Evolutionary conservation across 2,113 vertebrate species (phyloP).

Genomic region (Columbina picui): DNA sequence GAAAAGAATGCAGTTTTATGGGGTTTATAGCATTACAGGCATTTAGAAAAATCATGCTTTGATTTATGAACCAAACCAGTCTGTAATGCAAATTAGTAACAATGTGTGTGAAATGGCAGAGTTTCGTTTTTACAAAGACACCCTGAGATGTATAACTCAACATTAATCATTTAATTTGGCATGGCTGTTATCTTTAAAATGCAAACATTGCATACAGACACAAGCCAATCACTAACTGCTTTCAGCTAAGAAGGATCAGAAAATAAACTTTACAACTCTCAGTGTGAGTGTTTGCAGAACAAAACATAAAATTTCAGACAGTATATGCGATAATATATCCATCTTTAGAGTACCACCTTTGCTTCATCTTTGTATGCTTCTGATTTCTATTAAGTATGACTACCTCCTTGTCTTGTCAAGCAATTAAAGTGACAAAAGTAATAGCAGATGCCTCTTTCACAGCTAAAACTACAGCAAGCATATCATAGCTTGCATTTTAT

Average conservation of each 20-base stretch:
- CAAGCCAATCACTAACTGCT: not conserved
- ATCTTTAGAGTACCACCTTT: not conserved
- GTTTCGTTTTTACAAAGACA: not conserved
- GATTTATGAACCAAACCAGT: not conserved
- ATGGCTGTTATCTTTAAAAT: not conserved
- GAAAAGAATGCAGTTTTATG: not conserved
- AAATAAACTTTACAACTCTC: not conserved
- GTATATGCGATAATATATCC: not conserved
- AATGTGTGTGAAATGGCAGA: not conserved
- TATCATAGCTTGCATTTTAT: slow-evolving; percentile 16
- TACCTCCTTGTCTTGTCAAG: slow-evolving; percentile 61
- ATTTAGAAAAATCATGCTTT: not conserved
- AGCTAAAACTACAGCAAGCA: slow-evolving; percentile 4
- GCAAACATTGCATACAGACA: not conserved
- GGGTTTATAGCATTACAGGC: not conserved
- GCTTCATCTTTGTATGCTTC: slow-evolving; percentile 25
- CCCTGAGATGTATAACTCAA: not conserved
- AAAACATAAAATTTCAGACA: not conserved
- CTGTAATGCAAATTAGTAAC: not conserved
- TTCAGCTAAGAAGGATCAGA: not conserved
- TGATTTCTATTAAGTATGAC: slow-evolving; percentile 51
- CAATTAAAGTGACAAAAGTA: slow-evolving; percentile 63
- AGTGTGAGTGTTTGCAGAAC: not conserved
- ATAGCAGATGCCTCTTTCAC: slow-evolving; percentile 57
- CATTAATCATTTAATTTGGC: not conserved